Percentiles rank a stretch among this genome's conserved stretches.
Conservation (phyloP, 2,888 invertebrate genomes). For the Chymomyza fuscimana region DNA sequence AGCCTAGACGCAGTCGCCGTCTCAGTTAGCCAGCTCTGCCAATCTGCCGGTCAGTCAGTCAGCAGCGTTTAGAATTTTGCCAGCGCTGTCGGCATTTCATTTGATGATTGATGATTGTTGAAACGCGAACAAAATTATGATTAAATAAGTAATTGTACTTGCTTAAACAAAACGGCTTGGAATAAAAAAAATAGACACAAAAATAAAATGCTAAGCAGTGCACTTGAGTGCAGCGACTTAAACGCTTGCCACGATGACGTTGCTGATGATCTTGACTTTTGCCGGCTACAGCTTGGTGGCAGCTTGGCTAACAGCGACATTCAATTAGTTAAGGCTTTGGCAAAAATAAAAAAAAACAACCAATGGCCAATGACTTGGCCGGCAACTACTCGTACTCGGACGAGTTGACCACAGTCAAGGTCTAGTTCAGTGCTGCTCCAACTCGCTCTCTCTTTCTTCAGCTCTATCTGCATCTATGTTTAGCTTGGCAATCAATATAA, state of each 20-base stretch:
- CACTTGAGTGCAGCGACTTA: neutral
- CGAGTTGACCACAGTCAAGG: conserved; percentile 31
- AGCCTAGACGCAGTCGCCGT: conserved; percentile 56
- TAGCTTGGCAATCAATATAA: neutral
- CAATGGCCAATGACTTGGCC: conserved; percentile 10
- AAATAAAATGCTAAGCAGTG: neutral
- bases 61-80: conserved; percentile 43
- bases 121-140: conserved; percentile 77
- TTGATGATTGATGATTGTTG: conserved; percentile 78
- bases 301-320: conserved; percentile 15
- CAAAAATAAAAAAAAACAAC: conserved; percentile 5
- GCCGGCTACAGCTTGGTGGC: conserved; percentile 11
- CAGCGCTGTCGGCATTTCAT: conserved; percentile 71
- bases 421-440: conserved; percentile 42
- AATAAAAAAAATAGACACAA: conserved; percentile 2
- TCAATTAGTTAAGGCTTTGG: conserved; percentile 40
- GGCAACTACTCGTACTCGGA: neutral
- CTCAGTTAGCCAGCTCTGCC: neutral
- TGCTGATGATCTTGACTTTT: conserved; percentile 41
- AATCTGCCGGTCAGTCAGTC: conserved; percentile 21
- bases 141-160: conserved; percentile 75
- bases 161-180: conserved; percentile 60
- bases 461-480: neutral
- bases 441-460: conserved; percentile 2
- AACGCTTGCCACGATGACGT: conserved; percentile 12